phyloP scores from a whole-genome alignment of 2,797 vertebrate species.

The Tolypeutes matacus region DNA sequence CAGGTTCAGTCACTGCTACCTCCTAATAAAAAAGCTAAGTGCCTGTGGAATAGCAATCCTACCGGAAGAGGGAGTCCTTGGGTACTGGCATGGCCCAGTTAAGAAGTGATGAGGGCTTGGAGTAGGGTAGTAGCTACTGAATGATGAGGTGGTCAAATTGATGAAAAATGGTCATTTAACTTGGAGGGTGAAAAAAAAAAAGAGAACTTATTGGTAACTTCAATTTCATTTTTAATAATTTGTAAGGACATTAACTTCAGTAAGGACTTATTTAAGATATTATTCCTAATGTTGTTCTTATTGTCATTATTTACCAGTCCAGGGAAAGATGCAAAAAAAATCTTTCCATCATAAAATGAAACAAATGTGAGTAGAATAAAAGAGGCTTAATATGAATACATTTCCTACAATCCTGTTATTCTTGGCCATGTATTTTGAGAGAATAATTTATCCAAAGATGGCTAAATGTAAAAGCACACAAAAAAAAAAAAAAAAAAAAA shows the following conservation, averaged over 20 bases:
- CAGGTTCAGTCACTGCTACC: too few species aligned
- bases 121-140: background rate
- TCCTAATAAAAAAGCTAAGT: background rate
- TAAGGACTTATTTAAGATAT: background rate
- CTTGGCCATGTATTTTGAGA: conserved; percentile 24
- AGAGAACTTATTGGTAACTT: background rate
- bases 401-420: background rate
- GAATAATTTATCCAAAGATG: background rate
- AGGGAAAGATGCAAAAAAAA: background rate
- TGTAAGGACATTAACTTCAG: background rate
- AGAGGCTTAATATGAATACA: background rate
- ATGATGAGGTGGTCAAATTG: background rate
- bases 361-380: conserved; percentile 28
- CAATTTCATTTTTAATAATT: background rate
- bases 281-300: background rate
- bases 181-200: background rate
- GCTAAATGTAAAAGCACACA: background rate
- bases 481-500: too few species aligned
- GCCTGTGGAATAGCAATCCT: background rate
- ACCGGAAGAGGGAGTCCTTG: background rate
- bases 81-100: background rate
- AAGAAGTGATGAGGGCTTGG: background rate
- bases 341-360: conserved; percentile 14
- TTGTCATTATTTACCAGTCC: background rate
- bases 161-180: background rate